Percentiles rank a stretch among this genome's conserved stretches.
These are phyloP conservation scores for Sula dactylatra DNA, from an alignment of 2,113 vertebrate genomes.

Conservation along the genomic window DNA sequence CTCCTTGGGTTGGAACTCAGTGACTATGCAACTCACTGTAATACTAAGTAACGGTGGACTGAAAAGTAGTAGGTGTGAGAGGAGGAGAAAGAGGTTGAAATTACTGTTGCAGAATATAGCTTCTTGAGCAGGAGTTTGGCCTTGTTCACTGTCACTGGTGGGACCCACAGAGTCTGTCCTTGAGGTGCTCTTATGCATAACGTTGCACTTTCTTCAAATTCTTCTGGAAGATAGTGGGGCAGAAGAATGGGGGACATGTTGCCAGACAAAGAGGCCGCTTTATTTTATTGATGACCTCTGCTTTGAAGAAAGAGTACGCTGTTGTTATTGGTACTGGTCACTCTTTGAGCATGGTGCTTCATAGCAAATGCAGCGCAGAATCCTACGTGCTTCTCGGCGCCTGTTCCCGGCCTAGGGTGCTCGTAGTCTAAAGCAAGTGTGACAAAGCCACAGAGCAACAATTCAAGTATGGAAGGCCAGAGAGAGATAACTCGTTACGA, in stretches of 20 bases:
- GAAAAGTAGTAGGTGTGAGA: not conserved
- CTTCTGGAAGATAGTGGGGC: not conserved
- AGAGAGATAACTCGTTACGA: not conserved
- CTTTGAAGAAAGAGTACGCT: not conserved
- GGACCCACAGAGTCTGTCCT: not conserved
- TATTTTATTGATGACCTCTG: not conserved
- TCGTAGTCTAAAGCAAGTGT: not conserved
- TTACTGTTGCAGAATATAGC: not conserved
- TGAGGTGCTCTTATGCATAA: not conserved
- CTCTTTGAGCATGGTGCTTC: not conserved
- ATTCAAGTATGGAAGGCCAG: not conserved
- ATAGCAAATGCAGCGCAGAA: not conserved
- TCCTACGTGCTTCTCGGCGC: not conserved
- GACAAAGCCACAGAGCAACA: not conserved
- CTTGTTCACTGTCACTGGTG: accelerated
- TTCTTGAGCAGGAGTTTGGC: not conserved
- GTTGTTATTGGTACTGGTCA: not conserved
- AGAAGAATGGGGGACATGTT: not conserved
- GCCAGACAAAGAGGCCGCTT: not conserved
- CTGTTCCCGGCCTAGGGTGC: not conserved
- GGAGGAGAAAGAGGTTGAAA: not conserved
- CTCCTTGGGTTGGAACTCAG: not conserved
- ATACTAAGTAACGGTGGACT: not conserved
- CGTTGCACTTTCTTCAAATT: not conserved
- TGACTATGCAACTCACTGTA: not conserved